Percentiles rank a stretch among this genome's conserved stretches.
phyloP scores from a whole-genome alignment of 2,888 invertebrate species.

The Melipona bicolor region DNA sequence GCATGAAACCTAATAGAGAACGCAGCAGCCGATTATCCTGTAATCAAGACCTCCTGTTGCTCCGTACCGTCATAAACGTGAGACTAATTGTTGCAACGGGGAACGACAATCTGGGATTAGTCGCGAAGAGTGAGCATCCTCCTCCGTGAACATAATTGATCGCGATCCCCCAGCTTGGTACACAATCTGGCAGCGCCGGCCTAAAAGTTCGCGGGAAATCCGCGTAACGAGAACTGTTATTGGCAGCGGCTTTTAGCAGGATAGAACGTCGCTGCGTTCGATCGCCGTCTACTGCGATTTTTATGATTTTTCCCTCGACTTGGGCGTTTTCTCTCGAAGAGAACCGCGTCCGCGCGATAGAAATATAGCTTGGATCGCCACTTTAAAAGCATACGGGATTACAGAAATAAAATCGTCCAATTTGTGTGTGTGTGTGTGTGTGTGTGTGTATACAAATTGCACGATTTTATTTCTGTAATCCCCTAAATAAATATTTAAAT shows the following conservation, averaged over 20 bases:
- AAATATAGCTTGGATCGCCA: neutral
- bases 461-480: too few species aligned
- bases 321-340: neutral
- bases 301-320: neutral
- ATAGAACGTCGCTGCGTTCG: slow-evolving; percentile 25
- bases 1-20: neutral
- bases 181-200: slow-evolving; percentile 9
- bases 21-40: slow-evolving; percentile 6
- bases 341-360: neutral
- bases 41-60: slow-evolving; percentile 23
- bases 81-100: slow-evolving; percentile 7
- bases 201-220: slow-evolving; percentile 20
- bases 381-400: neutral
- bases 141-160: slow-evolving; percentile 25
- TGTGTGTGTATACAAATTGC: too few species aligned
- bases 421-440: too few species aligned
- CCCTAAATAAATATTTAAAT: too few species aligned
- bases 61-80: slow-evolving; percentile 10
- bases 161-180: slow-evolving; percentile 24
- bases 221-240: slow-evolving; percentile 41
- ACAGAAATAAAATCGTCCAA: neutral
- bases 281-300: slow-evolving; percentile 32
- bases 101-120: slow-evolving; percentile 4
- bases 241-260: slow-evolving; percentile 53
- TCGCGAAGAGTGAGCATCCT: neutral